Evolutionary conservation across 2,888 invertebrate species (phyloP), one percentile per base, ranked within the genome.

Genomic region (Phaonia tiefii): DNA sequence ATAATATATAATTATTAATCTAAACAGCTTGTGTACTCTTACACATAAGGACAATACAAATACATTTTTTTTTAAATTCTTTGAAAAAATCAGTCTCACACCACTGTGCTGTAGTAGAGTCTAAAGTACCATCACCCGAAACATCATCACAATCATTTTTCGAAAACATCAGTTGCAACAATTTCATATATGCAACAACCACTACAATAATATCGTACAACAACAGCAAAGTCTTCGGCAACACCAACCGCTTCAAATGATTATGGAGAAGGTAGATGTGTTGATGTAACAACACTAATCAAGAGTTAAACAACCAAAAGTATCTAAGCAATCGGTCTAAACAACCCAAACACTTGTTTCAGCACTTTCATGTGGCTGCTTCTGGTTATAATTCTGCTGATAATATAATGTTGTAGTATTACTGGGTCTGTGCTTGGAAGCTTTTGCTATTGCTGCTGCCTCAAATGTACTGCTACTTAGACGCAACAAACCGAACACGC

Each of bases 321-420:
- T 74, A 73, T 44, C 69, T 72, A 73, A 73, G 70, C 72, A 73
- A 79, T 46, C 60, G 54, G 46, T 65, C 13, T 26, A 42, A 75
- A 77, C 80, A 75, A 77, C 20, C 54, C n/a, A 77, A 80, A 81
- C 80, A 81, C 77, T 81, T 77, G 80, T 77, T n/a, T n/a, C n/a
- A n/a, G n/a, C n/a, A n/a, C n/a, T n/a, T n/a, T 51, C 26, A 25
- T 26, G 26, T 10, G 2, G 39, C 20, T 63, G 15, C 37, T 60
- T 37, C 2, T 3, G 20, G n/a, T n/a, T n/a, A n/a, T n/a, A n/a
- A n/a, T n/a, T n/a, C 10, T 60, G 39, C 11, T 13, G 11, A 31
- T 31, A 31, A 11, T 22, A 39, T 22, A 15, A 37, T 37, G 58
- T 15, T 17, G 37, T 8, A 37, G 58, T 31, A 8, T 37, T n/a